Base-by-base conservation (phyloP, 2,797 vertebrate species). In the Anguilla pacifica region DNA sequence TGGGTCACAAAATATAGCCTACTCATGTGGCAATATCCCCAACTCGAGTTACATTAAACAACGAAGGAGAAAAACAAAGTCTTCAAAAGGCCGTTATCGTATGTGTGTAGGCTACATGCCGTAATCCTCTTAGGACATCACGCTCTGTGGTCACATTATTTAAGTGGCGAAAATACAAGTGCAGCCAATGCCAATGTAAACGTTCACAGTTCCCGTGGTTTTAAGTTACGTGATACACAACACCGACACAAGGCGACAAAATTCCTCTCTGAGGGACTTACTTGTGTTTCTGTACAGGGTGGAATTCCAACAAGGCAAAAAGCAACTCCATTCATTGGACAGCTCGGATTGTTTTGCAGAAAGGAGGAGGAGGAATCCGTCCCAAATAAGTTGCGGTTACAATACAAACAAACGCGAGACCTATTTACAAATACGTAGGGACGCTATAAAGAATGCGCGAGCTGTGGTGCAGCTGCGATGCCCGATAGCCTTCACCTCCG, bases 291-390 rank as follows among this genome's bases (percentile, higher is more conserved):
- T 89, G 95, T 92, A 90, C 92, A 93, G 88, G 97, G 97, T n/a
- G 97, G 98, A 93, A 97, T 97, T 94, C 97, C 97, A 96, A 98
- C 97, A 94, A 98, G 97, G 95, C 97, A 98, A 93, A 98, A 98
- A 91, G 97, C 95, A 95, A 98, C 97, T 96, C 97, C 98, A 98
- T 98, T 98, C 97, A 98, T 98, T 95, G 94, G 96, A 92, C 86
- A 90, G 89, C 89, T 89, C 70, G 77, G 87, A 89, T 85, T 87
- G 77, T 90, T 85, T 61, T 55, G 87, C 90, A 72, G 85, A 91
- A 70, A 88, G 83, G 83, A 61, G 55, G 70, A 59, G 35, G 55
- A 11, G 53, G 57, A 51, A 35, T 57, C 51, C 28, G 55, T 39
- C 46, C n/a, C 77, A 15, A 25, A 43, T 25, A 83, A 67, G 67